A percentile compares a stretch with the other conserved stretches of the same genome.
Evolutionary conservation across 2,113 vertebrate genomes (phyloP).

Genomic region (Campylomormyrus tamandua): DNA sequence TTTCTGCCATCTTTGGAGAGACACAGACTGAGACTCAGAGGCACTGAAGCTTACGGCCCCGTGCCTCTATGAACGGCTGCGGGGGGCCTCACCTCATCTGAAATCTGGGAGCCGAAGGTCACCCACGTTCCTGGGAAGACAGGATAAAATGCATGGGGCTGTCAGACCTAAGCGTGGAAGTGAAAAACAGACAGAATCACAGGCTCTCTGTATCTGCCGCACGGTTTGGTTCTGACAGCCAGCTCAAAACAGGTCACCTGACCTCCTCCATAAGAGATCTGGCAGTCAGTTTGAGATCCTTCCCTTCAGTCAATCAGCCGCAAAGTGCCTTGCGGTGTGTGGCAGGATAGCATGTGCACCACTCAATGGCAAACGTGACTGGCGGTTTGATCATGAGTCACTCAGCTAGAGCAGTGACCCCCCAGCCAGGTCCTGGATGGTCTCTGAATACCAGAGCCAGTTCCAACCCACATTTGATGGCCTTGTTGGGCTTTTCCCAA

Average conservation of each 20-base stretch:
- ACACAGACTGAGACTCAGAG: background rate
- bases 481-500: background rate
- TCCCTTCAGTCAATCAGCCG: background rate
- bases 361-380: background rate
- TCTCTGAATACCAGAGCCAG: background rate
- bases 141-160: background rate
- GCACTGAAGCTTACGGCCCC: background rate
- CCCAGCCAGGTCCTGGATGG: background rate
- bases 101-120: constrained; percentile 87
- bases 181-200: background rate
- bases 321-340: background rate
- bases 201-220: background rate
- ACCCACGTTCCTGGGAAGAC: constrained; percentile 76
- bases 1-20: constrained; percentile 52
- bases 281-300: background rate
- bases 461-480: background rate
- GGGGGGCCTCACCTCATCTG: constrained; percentile 72
- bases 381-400: background rate
- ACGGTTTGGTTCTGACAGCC: background rate
- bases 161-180: background rate
- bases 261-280: background rate
- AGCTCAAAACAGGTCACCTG: background rate
- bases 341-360: background rate
- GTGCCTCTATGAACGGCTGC: background rate
- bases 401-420: background rate